phyloP scores from a whole-genome alignment of 2,797 vertebrate genomes.

The Malacoctenus gilli region DNA sequence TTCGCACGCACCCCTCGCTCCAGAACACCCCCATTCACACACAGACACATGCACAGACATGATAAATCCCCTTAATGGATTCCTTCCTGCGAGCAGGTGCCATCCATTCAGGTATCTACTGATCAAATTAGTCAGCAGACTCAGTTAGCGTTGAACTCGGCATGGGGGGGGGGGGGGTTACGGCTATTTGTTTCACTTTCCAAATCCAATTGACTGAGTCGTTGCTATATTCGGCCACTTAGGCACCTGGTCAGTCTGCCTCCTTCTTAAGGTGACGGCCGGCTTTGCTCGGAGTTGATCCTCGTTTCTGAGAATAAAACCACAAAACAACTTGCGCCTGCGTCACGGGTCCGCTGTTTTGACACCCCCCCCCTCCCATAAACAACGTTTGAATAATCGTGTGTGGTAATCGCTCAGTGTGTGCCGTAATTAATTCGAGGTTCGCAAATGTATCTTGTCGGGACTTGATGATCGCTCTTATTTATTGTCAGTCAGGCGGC shows the following conservation, averaged over 20 bases:
- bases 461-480: constrained; percentile 38
- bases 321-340: neutral
- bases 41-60: neutral
- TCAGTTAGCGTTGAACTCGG: constrained; percentile 53
- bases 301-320: constrained; percentile 11
- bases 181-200: constrained; percentile 66
- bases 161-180: constrained; percentile 37
- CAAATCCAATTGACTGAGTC: constrained; percentile 58
- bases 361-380: constrained; percentile 11
- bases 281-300: constrained; percentile 18
- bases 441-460: constrained; percentile 24
- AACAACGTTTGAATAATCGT: constrained; percentile 24
- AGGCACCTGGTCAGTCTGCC: constrained; percentile 23
- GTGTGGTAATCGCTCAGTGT: constrained; percentile 20
- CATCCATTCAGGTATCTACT: constrained; percentile 54
- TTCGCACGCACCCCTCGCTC: neutral
- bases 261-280: constrained; percentile 28
- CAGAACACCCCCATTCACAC: constrained; percentile 3
- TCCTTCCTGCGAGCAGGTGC: constrained; percentile 39
- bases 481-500: constrained; percentile 47
- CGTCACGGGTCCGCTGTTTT: constrained; percentile 3
- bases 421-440: constrained; percentile 40
- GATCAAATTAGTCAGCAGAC: constrained; percentile 59
- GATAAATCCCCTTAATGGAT: constrained; percentile 52
- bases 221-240: constrained; percentile 50